phyloP scores from a whole-genome alignment of 1,140 invertebrate species.

The Hermatobates lingyangjiaoensis region DNA sequence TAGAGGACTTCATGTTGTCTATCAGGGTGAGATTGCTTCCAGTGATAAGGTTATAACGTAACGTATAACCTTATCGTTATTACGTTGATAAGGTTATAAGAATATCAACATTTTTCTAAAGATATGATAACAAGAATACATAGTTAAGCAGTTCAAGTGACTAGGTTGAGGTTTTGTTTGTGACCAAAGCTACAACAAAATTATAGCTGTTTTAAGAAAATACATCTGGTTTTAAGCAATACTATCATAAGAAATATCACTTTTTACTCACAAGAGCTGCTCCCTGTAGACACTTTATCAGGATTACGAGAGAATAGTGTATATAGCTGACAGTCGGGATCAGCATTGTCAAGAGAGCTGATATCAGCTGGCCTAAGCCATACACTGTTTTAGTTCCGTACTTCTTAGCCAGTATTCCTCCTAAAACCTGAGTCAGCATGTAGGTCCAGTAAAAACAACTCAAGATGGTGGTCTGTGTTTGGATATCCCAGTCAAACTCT shows the following conservation, averaged over 20 bases:
- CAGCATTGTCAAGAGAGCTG: slow-evolving; percentile 43
- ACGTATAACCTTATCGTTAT: too few relatives aligned
- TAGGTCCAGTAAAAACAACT: slow-evolving; percentile 54
- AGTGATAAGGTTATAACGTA: too few relatives aligned
- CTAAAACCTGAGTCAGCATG: slow-evolving; percentile 45
- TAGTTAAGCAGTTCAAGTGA: too few relatives aligned
- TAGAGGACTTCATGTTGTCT: too few relatives aligned
- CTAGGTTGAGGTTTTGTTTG: too few relatives aligned
- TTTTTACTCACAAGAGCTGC: slow-evolving; percentile 37
- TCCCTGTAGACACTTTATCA: slow-evolving; percentile 41
- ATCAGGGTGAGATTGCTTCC: too few relatives aligned
- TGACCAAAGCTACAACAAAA: too few relatives aligned
- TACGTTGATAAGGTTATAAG: too few relatives aligned
- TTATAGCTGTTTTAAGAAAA: too few relatives aligned
- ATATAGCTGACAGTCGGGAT: slow-evolving; percentile 41
- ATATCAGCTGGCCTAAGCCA: slow-evolving; percentile 46
- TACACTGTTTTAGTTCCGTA: slow-evolving; percentile 63
- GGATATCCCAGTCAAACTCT: slow-evolving; percentile 42
- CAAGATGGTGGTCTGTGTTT: too few relatives aligned
- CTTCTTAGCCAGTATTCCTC: slow-evolving; percentile 48
- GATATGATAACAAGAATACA: neutral
- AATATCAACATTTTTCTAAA: too few relatives aligned
- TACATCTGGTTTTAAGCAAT: too few relatives aligned
- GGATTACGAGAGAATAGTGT: slow-evolving; percentile 38
- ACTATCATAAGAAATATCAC: neutral